phyloP scores from a whole-genome alignment of 2,888 invertebrate species.

The Orthosia gothica region DNA sequence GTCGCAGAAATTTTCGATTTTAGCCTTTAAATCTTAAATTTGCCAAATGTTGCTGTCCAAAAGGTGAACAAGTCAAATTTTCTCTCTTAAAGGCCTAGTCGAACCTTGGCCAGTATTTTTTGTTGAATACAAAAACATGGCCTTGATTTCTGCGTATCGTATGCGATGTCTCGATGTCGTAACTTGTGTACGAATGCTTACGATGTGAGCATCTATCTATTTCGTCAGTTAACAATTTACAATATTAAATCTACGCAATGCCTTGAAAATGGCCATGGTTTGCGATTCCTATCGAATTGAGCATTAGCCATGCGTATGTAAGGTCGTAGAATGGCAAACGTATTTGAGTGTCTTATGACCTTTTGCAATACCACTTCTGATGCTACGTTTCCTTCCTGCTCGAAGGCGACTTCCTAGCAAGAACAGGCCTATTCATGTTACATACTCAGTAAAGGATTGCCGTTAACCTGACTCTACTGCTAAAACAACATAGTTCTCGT shows the following conservation, averaged over 20 bases:
- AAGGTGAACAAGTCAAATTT: neutral
- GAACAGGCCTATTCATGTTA: neutral
- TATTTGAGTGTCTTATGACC: neutral
- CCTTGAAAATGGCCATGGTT: constrained; percentile 43
- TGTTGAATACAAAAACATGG: constrained; percentile 35
- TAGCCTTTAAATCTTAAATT: neutral
- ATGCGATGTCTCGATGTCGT: constrained; percentile 40
- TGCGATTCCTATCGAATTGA: constrained; percentile 5
- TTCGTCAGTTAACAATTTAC: constrained; percentile 8
- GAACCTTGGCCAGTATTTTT: constrained; percentile 28
- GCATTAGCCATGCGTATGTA: neutral
- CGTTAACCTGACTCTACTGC: constrained; percentile 9
- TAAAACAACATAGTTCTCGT: neutral
- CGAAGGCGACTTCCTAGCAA: neutral
- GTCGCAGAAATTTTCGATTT: neutral
- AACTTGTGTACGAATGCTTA: constrained; percentile 38
- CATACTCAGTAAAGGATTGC: neutral
- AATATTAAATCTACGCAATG: constrained; percentile 23
- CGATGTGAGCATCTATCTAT: constrained; percentile 20
- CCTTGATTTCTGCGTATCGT: constrained; percentile 30
- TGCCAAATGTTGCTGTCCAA: neutral
- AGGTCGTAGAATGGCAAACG: constrained; percentile 39
- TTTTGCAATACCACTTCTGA: constrained; percentile 4
- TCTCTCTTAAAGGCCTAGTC: neutral
- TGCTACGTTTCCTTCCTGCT: constrained; percentile 12